These are phyloP conservation scores for Ianthella basta DNA, from an alignment of 37 sponge, comb jelly and placozoan species.

Conservation along the genomic window DNA sequence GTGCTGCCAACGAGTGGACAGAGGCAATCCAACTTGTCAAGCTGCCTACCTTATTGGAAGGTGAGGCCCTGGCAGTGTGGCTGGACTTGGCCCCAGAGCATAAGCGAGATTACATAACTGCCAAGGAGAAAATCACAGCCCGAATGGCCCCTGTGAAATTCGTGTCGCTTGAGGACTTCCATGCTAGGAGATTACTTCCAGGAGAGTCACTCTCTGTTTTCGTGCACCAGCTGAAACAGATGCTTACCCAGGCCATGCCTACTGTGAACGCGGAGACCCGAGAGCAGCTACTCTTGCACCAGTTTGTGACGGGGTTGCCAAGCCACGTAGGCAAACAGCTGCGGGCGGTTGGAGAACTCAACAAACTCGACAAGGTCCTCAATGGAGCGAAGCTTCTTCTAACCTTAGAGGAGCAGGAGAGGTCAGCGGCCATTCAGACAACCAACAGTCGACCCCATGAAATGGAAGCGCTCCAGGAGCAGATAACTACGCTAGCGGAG, in stretches of 20 bases:
- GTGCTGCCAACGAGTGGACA: background rate
- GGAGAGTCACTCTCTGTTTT: conserved; percentile 8
- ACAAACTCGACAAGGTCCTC: background rate
- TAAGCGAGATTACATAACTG: too few relatives aligned
- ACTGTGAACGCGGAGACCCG: background rate
- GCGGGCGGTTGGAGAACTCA: background rate
- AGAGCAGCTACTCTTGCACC: background rate
- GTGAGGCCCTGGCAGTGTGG: conserved; percentile 16
- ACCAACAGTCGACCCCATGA: too few relatives aligned
- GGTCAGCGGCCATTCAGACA: too few relatives aligned
- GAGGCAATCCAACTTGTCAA: background rate
- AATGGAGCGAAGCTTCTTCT: background rate
- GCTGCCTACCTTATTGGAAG: conserved; percentile 9
- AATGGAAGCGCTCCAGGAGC: too few relatives aligned
- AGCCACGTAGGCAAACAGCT: background rate
- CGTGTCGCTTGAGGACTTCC: conserved; percentile 9
- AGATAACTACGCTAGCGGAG: too few relatives aligned
- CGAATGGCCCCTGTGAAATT: conserved; percentile 3
- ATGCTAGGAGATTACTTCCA: background rate
- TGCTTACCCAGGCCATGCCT: conserved; percentile 6
- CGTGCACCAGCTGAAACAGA: background rate
- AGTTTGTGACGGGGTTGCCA: background rate
- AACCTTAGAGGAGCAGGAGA: background rate
- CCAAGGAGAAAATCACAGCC: background rate
- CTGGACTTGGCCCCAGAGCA: too few relatives aligned